Evolutionary conservation across 2,888 invertebrate species (phyloP).

Genomic region (Rhingia rostrata): DNA sequence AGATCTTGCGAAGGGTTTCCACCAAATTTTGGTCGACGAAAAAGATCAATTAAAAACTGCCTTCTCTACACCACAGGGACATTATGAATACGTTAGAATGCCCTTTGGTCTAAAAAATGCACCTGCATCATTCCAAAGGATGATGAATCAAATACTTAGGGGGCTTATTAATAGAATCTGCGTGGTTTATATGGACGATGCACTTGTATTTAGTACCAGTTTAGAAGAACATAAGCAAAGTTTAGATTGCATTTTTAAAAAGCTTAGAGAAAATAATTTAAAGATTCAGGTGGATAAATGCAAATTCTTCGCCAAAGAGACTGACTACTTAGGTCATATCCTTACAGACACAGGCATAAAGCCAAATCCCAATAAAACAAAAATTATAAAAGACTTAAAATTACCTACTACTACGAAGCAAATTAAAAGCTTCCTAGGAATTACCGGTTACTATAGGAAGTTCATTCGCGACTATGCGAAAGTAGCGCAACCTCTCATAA

Average conservation of each 20-base stretch:
- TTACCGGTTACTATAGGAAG: too few relatives aligned
- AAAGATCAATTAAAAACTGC: conserved; percentile 36
- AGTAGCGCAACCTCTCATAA: conserved; percentile 35
- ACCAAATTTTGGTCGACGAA: conserved; percentile 38
- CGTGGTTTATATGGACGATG: conserved; percentile 44
- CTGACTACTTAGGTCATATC: conserved; percentile 41
- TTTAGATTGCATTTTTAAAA: conserved; percentile 24
- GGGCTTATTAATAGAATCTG: conserved; percentile 40
- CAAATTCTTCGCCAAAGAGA: conserved; percentile 49
- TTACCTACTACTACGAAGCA: conserved; percentile 41
- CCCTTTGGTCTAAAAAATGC: conserved; percentile 42
- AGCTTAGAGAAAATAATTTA: conserved; percentile 32
- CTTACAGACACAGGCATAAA: conserved; percentile 21
- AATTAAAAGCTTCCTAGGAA: conserved; percentile 34
- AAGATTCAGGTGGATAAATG: conserved; percentile 46
- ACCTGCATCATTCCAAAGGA: too few relatives aligned
- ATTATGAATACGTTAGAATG: conserved; percentile 32
- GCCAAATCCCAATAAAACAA: conserved; percentile 16
- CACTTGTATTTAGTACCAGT: conserved; percentile 39
- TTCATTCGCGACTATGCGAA: too few relatives aligned
- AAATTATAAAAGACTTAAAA: conserved; percentile 1
- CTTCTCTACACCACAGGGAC: conserved; percentile 28
- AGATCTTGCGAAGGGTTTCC: conserved; percentile 44
- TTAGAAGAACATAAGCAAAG: conserved; percentile 30
- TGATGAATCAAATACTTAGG: too few relatives aligned